phyloP scores from a whole-genome alignment of 2,797 vertebrate species.

The Hyperoplus immaculatus region DNA sequence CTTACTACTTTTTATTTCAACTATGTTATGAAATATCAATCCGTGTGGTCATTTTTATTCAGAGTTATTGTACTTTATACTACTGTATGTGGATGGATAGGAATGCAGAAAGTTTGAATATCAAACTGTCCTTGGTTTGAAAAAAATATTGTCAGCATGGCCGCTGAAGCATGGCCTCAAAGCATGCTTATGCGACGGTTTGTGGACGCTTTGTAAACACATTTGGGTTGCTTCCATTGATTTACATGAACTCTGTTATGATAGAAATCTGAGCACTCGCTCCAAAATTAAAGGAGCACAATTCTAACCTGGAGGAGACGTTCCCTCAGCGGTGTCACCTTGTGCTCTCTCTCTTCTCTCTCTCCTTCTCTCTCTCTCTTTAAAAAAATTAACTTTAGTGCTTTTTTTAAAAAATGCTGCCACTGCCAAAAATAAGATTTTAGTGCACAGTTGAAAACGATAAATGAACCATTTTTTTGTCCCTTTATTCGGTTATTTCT shows the following conservation, averaged over 20 bases:
- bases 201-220: too few relatives aligned
- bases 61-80: not conserved
- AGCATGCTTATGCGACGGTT: too few relatives aligned
- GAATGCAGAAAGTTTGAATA: too few relatives aligned
- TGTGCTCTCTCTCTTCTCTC: not conserved
- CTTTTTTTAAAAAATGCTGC: not conserved
- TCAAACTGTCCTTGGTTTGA: too few relatives aligned
- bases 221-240: too few relatives aligned
- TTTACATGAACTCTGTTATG: not conserved
- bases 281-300: not conserved
- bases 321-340: not conserved
- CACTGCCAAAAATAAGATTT: not conserved
- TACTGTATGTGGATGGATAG: too few relatives aligned
- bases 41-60: not conserved
- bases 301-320: not conserved
- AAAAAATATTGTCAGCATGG: too few relatives aligned
- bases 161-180: too few relatives aligned
- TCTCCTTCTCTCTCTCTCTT: too few relatives aligned
- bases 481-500: not conserved
- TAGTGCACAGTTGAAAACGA: conserved; percentile 1
- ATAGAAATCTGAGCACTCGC: not conserved
- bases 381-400: not conserved
- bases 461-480: conserved; percentile 13
- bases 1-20: not conserved
- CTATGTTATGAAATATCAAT: not conserved